These are phyloP conservation scores for Acanthurus lineatus DNA, from an alignment of 2,797 vertebrate genomes.

Conservation along the genomic window DNA sequence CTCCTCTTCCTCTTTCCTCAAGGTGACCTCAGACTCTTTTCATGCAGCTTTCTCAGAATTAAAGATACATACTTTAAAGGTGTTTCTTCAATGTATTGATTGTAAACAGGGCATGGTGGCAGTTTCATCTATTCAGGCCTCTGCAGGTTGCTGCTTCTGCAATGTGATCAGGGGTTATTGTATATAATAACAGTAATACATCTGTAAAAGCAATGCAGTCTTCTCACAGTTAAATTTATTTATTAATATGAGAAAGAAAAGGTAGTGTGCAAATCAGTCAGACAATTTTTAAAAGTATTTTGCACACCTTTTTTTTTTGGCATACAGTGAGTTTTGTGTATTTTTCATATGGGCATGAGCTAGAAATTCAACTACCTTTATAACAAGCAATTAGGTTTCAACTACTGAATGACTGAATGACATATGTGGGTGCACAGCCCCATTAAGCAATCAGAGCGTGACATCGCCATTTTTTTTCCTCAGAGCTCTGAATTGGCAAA, in stretches of 20 bases:
- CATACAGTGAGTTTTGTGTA: neutral
- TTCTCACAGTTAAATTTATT: too few species aligned
- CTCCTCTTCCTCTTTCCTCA: constrained; percentile 60
- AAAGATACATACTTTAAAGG: constrained; percentile 25
- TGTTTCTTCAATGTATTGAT: constrained; percentile 15
- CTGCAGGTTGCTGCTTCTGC: constrained; percentile 19
- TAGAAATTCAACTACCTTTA: constrained; percentile 30
- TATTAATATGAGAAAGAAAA: too few species aligned
- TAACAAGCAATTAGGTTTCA: constrained; percentile 51
- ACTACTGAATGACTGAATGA: constrained; percentile 36
- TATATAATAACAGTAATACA: too few species aligned
- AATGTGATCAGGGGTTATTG: neutral
- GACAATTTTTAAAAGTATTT: neutral
- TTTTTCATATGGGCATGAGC: neutral
- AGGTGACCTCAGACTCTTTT: constrained; percentile 70
- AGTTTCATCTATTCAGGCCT: constrained; percentile 24
- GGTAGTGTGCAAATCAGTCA: neutral
- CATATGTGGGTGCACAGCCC: constrained; percentile 50
- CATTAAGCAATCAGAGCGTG: constrained; percentile 49
- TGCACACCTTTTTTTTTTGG: neutral
- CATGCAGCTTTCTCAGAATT: constrained; percentile 28
- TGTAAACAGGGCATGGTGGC: neutral
- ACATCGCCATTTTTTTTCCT: constrained; percentile 46
- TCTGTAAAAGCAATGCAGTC: too few species aligned
- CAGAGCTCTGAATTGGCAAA: constrained; percentile 47